Base-by-base conservation (phyloP, 2,113 vertebrate genomes). In the Pomatorhinus ruficollis region DNA sequence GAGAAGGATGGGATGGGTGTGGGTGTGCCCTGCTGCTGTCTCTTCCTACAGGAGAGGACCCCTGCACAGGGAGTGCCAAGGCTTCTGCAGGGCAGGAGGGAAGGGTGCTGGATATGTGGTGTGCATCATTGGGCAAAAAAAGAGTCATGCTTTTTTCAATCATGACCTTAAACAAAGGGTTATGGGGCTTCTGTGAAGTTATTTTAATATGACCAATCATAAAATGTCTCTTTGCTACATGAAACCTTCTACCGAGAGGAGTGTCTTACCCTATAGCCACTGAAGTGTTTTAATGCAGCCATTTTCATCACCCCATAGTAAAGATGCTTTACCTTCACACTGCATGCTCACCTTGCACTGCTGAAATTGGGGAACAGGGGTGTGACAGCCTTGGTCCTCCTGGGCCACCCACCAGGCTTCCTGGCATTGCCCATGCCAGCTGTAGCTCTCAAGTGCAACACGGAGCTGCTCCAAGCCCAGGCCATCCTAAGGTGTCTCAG, bases 401-500 rank as follows among this genome's bases (percentile, higher is more conserved):
- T 20, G 33, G 15, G 13, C 24, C 23, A 12, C 31, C 57, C 20
- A 21, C 20, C 3, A 4, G 18, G 6, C 23, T 23, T 50, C 44
- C 69, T 56, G 57, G 8, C 25, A 7, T 19, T 72, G 49, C 10
- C 72, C 6, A 3, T 25, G 39, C 7, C 68, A 66, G 12, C 50
- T 52, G 45, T 14, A 69, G 24, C 28, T 69, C 50, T 64, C 4
- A 2, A 24, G 35, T 7, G 19, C 6, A 15, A 20, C 23, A 31
- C 0, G 0, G 18, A 60, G 10, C 15, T 5, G 2, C 57, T 35
- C 37, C 0, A 1, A 81, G 24, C 10, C 50, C 72, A 24, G 60
- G 40, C 40, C n/a, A 6, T 19, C n/a, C 42, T 28, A 22, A 70
- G 0, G 0, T 3, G 11, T 40, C 66, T 71, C 9, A 2, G 16